These are phyloP conservation scores for Alloplasta piceator DNA, from an alignment of 2,888 invertebrate species.

Conservation along the genomic window DNA sequence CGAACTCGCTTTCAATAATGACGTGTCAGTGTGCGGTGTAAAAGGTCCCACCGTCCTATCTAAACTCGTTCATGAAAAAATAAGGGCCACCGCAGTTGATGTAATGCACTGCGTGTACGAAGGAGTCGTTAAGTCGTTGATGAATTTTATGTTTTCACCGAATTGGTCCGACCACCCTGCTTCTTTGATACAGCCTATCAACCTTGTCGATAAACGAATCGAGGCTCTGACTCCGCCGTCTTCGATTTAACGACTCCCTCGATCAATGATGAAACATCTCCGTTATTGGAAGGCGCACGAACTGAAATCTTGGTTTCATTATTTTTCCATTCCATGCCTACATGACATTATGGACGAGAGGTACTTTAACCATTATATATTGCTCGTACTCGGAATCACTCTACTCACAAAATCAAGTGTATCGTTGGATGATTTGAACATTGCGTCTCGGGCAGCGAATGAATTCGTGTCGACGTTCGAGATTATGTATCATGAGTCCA, in stretches of 20 bases:
- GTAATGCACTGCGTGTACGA: no score
- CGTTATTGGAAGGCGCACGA: constrained; percentile 58
- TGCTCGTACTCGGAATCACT: constrained; percentile 57
- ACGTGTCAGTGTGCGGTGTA: no score
- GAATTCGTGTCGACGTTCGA: constrained; percentile 56
- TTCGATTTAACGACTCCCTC: constrained; percentile 48
- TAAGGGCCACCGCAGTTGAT: no score
- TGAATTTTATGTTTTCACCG: no score
- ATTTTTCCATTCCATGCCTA: constrained; percentile 58
- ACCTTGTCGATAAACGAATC: no score
- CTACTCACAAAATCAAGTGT: constrained; percentile 43
- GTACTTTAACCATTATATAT: constrained; percentile 59
- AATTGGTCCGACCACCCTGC: no score
- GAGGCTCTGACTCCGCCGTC: constrained; percentile 19
- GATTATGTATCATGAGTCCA: constrained; percentile 38
- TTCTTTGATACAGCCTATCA: no score
- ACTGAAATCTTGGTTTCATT: constrained; percentile 53
- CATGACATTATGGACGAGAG: constrained; percentile 42
- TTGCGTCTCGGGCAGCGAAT: constrained; percentile 44
- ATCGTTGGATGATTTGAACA: constrained; percentile 44
- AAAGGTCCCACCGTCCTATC: no score
- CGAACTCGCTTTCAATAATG: no score
- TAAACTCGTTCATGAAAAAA: no score
- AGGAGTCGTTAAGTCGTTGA: no score
- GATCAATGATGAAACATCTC: constrained; percentile 46